These are phyloP conservation scores for Drosophila pseudoobscura DNA, from an alignment of 1,140 invertebrate genomes.

Conservation along the genomic window DNA sequence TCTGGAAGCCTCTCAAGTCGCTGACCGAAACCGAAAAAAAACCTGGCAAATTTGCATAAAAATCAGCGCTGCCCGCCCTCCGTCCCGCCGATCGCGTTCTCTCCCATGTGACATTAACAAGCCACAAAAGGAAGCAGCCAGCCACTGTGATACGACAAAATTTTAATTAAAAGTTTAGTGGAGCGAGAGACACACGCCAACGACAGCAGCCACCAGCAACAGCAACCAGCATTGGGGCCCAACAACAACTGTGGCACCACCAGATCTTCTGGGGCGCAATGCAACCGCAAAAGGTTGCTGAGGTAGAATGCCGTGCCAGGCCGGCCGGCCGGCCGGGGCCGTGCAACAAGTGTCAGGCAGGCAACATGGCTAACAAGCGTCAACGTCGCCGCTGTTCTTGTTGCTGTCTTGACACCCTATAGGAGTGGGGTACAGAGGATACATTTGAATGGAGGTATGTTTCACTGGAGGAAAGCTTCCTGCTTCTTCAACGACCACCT, in stretches of 20 bases:
- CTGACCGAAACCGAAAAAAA: slow-evolving; percentile 14
- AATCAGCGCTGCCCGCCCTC: slow-evolving; percentile 14
- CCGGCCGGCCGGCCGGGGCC: too few species aligned
- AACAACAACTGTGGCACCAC: slow-evolving; percentile 5
- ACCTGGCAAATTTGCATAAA: slow-evolving; percentile 40
- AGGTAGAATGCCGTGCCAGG: slow-evolving; percentile 53
- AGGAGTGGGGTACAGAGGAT: too few species aligned
- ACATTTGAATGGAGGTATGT: too few species aligned
- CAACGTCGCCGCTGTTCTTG: slow-evolving; percentile 21
- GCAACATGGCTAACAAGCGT: slow-evolving; percentile 71
- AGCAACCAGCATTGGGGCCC: slow-evolving; percentile 6
- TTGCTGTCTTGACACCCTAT: slow-evolving; percentile 14
- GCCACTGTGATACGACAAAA: slow-evolving; percentile 66
- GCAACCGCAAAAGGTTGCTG: slow-evolving; percentile 67
- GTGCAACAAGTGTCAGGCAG: slow-evolving; percentile 68
- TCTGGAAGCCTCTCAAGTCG: slow-evolving; percentile 38
- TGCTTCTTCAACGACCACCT: too few species aligned
- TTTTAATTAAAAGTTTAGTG: slow-evolving; percentile 76
- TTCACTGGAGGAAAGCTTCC: too few species aligned
- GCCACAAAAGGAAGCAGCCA: slow-evolving; percentile 64
- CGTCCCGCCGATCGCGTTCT: neutral
- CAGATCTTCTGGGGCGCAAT: slow-evolving; percentile 31
- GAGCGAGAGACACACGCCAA: slow-evolving; percentile 70
- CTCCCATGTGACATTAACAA: slow-evolving; percentile 48
- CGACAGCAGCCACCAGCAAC: slow-evolving; percentile 16